A percentile compares a stretch with the other conserved stretches of the same genome.
Conservation (phyloP, 2,888 invertebrate species). For the Altica lythri region DNA sequence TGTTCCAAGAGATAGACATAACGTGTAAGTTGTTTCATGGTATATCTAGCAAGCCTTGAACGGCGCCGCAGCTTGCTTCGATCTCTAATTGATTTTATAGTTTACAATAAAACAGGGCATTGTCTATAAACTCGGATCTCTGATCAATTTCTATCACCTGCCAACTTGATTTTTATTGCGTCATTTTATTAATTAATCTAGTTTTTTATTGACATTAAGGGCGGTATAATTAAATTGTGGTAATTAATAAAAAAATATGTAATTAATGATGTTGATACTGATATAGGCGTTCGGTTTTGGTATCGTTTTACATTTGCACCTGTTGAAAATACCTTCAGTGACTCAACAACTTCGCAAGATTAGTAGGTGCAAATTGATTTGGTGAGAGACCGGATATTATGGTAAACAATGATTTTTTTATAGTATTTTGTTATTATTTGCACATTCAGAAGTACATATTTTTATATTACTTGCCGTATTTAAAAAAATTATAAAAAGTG, state of each 20-base stretch:
- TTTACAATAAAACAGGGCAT: slow-evolving; percentile 37
- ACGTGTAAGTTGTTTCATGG: slow-evolving; percentile 40
- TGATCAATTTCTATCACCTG: slow-evolving; percentile 15
- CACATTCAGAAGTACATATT: no score
- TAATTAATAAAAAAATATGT: slow-evolving; percentile 3
- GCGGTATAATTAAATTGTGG: slow-evolving; percentile 1
- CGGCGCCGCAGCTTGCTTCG: slow-evolving; percentile 46
- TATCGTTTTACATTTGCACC: no score
- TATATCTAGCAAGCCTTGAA: slow-evolving; percentile 46
- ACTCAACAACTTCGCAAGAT: no score
- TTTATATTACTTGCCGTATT: no score
- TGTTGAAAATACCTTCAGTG: no score
- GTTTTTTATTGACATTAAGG: background rate
- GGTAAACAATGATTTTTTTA: no score
- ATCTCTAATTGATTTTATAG: slow-evolving; percentile 46
- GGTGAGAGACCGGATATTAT: no score
- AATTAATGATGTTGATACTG: no score
- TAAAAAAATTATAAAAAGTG: no score
- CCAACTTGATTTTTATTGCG: slow-evolving; percentile 8
- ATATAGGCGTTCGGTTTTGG: no score
- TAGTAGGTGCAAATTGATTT: no score
- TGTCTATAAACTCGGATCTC: slow-evolving; percentile 23
- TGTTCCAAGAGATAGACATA: slow-evolving; percentile 34
- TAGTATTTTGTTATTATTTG: no score
- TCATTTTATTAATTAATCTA: slow-evolving; percentile 5